A percentile compares a stretch with the other conserved stretches of the same genome.
Evolutionary conservation across 2,888 invertebrate species (phyloP).

Genomic region (Chrysolina haemoptera): DNA sequence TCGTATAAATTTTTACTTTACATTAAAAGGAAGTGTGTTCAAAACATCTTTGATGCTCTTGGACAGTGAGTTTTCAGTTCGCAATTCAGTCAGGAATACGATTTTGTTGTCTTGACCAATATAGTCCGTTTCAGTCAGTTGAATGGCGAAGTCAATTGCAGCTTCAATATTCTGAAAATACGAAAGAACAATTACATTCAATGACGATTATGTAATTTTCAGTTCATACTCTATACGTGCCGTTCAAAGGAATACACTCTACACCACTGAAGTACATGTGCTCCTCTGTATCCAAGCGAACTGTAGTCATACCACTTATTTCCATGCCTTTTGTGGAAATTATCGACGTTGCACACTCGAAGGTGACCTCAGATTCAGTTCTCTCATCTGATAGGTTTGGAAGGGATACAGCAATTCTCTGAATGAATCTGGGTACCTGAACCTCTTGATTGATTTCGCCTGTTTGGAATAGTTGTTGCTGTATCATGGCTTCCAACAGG

Average conservation of each 20-base stretch:
- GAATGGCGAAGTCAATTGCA: constrained; percentile 62
- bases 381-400: constrained; percentile 58
- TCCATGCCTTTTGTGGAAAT: constrained; percentile 63
- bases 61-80: constrained; percentile 58
- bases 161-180: constrained; percentile 62
- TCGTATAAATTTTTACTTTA: too few species aligned
- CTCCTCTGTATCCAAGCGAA: constrained; percentile 55
- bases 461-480: constrained; percentile 79
- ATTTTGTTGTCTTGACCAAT: constrained; percentile 57
- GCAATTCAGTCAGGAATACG: constrained; percentile 64
- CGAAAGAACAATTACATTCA: background rate
- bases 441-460: constrained; percentile 78
- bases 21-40: too few species aligned
- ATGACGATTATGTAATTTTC: too few species aligned
- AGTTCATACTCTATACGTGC: constrained; percentile 51
- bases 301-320: constrained; percentile 60
- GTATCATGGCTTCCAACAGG: constrained; percentile 92
- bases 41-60: constrained; percentile 59
- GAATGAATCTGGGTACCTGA: constrained; percentile 78
- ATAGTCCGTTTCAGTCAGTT: constrained; percentile 62
- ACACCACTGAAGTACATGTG: constrained; percentile 55
- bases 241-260: constrained; percentile 61
- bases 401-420: constrained; percentile 70
- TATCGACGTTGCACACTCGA: constrained; percentile 63
- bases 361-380: constrained; percentile 60